phyloP scores from a whole-genome alignment of 2,888 invertebrate genomes.

The Caenorhabditis sp. region DNA sequence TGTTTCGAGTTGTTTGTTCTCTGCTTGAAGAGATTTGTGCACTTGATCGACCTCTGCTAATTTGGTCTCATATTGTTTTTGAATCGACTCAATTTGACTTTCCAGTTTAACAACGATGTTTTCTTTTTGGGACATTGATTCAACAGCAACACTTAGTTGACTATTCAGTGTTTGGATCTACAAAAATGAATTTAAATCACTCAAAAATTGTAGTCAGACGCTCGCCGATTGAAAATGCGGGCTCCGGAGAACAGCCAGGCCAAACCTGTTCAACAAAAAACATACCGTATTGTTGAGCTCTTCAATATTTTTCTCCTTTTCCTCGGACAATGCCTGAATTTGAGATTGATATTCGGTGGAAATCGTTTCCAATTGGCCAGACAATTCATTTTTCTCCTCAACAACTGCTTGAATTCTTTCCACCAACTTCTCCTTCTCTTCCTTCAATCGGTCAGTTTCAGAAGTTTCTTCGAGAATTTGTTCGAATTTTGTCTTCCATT shows the following conservation, averaged over 20 bases:
- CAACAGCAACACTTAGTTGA: background rate
- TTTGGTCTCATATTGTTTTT: background rate
- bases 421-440: background rate
- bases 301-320: background rate
- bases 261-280: background rate
- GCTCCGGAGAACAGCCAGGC: too few species aligned
- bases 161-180: background rate
- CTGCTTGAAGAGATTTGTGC: background rate
- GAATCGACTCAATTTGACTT: background rate
- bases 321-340: background rate
- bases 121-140: background rate
- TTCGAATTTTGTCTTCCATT: background rate
- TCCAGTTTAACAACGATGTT: background rate
- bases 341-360: too few species aligned
- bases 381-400: too few species aligned
- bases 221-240: too few species aligned
- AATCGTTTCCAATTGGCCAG: too few species aligned
- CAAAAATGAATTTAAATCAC: background rate
- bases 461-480: background rate
- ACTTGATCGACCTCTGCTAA: background rate
- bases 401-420: background rate
- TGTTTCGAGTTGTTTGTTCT: background rate
- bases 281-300: background rate
- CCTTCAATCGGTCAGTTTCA: background rate
- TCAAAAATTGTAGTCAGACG: background rate